Evolutionary conservation across 2,888 invertebrate genomes (phyloP), one percentile per base, ranked within the genome.

Genomic region (Bellardia pandia): DNA sequence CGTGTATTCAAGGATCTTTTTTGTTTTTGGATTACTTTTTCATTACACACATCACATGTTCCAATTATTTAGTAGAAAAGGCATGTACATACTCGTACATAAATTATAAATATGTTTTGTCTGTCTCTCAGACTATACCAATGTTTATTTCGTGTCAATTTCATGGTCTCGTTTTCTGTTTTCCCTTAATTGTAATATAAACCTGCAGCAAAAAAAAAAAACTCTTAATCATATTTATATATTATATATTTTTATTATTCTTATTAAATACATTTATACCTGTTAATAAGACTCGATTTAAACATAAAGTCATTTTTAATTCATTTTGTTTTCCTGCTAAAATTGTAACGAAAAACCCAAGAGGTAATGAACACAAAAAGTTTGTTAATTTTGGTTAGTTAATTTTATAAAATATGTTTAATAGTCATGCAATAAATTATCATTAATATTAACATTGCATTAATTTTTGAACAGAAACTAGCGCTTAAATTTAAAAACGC

Each of bases 341-440:
- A 60, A 16, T 40, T 48, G 45, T 16, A 33, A 48, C 30, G 45
- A 42, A 64, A 48, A 56, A 45, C 30, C n/a, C 3, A 75, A 81
- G 53, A 6, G 16, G 40, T 33, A 66, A 11, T 58, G 42, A 56
- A 64, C 33, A 45, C 16, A 72, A 53, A 74, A 74, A 56, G 23
- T 37, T 74, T 56, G 76, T 82, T 76, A 83, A 64, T 48, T 78
- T 84, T 75, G 91, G 89, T 90, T 91, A 90, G 91, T 90, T 91
- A 91, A 90, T 86, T 90, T 90, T 75, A 66, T 89, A 90, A 91
- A 89, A 89, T 90, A 91, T 90, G 89, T 84, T 76, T 79, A 78
- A 86, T 40, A 85, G 86, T 85, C 89, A 90, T 89, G 89, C 89
- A 85, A 89, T 53, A 45, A 37, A 42, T 85, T 79, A 64, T 76